Conservation (phyloP, 1,140 invertebrate species). For the Fopius arisanus region DNA sequence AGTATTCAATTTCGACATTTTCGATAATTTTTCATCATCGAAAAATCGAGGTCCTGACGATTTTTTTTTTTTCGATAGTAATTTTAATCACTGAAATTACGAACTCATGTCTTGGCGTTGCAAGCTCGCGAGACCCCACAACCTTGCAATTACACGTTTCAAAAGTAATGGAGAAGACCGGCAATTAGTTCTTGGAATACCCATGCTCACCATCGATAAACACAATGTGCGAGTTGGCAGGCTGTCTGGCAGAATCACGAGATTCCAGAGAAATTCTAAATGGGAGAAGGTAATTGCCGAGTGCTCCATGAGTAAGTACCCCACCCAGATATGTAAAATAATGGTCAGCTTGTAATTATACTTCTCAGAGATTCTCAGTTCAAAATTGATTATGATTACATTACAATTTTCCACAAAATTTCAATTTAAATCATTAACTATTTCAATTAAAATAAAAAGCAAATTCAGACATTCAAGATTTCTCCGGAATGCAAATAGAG, state of each 20-base stretch:
- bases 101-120: background rate
- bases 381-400: no score
- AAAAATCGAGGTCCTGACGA: background rate
- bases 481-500: no score
- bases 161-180: slow-evolving; percentile 31
- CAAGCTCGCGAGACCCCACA: slow-evolving; percentile 18
- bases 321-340: no score
- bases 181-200: slow-evolving; percentile 5
- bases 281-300: background rate
- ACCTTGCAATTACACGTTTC: slow-evolving; percentile 41
- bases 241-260: background rate
- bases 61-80: background rate
- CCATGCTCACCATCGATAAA: slow-evolving; percentile 6
- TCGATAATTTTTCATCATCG: background rate
- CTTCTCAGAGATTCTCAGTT: no score
- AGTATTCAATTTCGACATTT: slow-evolving; percentile 4
- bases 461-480: no score
- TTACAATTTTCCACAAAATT: no score
- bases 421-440: no score
- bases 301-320: background rate
- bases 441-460: no score
- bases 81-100: background rate
- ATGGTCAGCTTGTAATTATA: no score
- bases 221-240: background rate
- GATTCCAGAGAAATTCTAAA: background rate